Percentiles rank a stretch among this genome's conserved stretches.
phyloP scores from a whole-genome alignment of 2,113 vertebrate species.

The Larimichthys polyactis region DNA sequence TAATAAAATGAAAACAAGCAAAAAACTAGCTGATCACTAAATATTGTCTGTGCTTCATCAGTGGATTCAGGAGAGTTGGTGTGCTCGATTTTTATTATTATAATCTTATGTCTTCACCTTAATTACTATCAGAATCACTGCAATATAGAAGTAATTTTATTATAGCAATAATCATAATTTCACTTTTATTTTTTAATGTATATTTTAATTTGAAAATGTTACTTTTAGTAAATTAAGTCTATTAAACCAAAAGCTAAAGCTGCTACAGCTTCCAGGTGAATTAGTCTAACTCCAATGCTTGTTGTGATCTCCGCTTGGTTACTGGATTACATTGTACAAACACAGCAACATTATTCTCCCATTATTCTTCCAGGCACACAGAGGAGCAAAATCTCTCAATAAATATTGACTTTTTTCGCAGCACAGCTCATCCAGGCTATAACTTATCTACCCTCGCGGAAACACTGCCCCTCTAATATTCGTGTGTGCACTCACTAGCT shows the following conservation, averaged over 20 bases:
- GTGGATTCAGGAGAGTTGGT: not conserved
- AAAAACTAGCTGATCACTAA: constrained; percentile 70
- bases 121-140: not conserved
- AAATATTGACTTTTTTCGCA: constrained; percentile 43
- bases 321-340: constrained; percentile 39
- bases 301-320: not conserved
- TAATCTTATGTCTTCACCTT: not conserved
- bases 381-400: constrained; percentile 27
- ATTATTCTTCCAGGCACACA: constrained; percentile 41
- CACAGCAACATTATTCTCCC: constrained; percentile 28
- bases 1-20: constrained; percentile 73
- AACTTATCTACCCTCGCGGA: constrained; percentile 11
- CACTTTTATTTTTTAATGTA: not conserved
- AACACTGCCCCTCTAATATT: constrained; percentile 16
- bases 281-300: not conserved
- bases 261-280: not conserved
- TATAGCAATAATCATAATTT: not conserved
- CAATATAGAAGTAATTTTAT: not conserved
- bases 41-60: constrained; percentile 67
- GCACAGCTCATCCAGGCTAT: constrained; percentile 15
- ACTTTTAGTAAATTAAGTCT: not conserved
- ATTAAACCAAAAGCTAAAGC: not conserved
- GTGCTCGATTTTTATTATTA: not conserved
- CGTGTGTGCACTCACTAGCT: constrained; percentile 82
- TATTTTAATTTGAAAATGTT: not conserved